A percentile compares a stretch with the other conserved stretches of the same genome.
Conservation (phyloP, 2,797 vertebrate genomes). For the Rhinophrynus dorsalis region DNA sequence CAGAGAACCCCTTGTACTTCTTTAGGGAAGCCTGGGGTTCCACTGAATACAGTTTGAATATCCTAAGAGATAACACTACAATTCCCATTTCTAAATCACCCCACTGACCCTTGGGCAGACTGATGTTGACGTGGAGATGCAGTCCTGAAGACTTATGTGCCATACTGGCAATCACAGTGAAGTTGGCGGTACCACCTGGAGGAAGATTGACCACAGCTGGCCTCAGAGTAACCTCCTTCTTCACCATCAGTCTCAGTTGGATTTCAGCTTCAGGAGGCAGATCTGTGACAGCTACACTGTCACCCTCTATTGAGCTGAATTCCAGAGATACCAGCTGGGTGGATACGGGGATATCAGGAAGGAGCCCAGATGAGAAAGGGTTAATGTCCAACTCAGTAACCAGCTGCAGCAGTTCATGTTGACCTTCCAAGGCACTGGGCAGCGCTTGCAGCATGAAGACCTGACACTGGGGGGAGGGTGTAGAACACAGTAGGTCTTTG, state of each 20-base stretch:
- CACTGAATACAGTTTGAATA: too few relatives aligned
- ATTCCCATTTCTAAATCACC: not conserved
- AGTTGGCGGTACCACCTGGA: conserved; percentile 55
- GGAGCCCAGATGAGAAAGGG: conserved; percentile 22
- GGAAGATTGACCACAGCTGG: conserved; percentile 50
- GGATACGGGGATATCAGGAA: conserved; percentile 66
- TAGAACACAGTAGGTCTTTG: conserved; percentile 63
- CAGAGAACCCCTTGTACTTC: too few relatives aligned
- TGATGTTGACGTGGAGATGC: conserved; percentile 70
- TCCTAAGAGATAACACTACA: too few relatives aligned
- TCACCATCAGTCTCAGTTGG: conserved; percentile 57
- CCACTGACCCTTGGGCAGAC: conserved; percentile 64
- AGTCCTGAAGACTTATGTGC: conserved; percentile 64
- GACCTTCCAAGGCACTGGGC: conserved; percentile 55
- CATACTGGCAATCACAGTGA: conserved; percentile 63
- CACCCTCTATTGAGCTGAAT: conserved; percentile 67
- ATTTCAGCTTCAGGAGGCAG: conserved; percentile 68
- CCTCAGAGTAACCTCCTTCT: not conserved
- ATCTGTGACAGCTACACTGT: conserved; percentile 61
- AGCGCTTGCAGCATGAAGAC: conserved; percentile 67
- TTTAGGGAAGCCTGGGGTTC: too few relatives aligned
- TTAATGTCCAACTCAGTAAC: conserved; percentile 59
- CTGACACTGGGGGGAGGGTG: conserved; percentile 50
- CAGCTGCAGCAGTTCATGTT: conserved; percentile 70
- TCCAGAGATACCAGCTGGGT: conserved; percentile 73